These are phyloP conservation scores for Naja naja DNA, from an alignment of 2,113 vertebrate genomes.

Conservation along the genomic window DNA sequence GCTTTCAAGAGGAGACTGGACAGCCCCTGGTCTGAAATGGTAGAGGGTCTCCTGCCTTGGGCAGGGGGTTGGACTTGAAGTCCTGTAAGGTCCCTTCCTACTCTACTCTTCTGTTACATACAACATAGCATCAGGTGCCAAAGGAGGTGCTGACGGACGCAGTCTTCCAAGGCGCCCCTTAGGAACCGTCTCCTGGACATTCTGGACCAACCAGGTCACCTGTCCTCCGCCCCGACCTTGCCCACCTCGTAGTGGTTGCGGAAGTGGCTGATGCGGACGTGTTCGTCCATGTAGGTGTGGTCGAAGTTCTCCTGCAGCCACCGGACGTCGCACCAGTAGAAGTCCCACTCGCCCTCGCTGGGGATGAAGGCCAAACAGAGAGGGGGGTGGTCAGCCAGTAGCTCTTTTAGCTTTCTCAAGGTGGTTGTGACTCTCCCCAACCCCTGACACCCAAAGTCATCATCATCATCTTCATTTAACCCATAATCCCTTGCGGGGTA, in stretches of 20 bases:
- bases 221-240: neutral
- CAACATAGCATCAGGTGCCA: neutral
- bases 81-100: too few relatives aligned
- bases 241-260: slow-evolving; percentile 90
- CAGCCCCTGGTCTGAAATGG: too few relatives aligned
- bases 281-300: slow-evolving; percentile 85
- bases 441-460: neutral
- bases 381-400: neutral
- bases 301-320: slow-evolving; percentile 89
- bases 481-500: too few relatives aligned
- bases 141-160: neutral
- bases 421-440: neutral
- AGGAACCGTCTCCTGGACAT: neutral
- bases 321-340: slow-evolving; percentile 88
- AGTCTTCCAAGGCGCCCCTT: neutral
- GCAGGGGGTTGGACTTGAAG: too few relatives aligned
- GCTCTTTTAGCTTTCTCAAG: neutral
- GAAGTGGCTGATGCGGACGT: slow-evolving; percentile 86
- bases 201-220: neutral
- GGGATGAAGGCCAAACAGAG: neutral
- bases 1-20: too few relatives aligned
- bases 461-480: too few relatives aligned
- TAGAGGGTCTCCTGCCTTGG: too few relatives aligned
- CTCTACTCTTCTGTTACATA: neutral
- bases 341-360: slow-evolving; percentile 90